Evolutionary conservation across 2,797 vertebrate genomes (phyloP).

Genomic region (Philypnodon macrostomus): DNA sequence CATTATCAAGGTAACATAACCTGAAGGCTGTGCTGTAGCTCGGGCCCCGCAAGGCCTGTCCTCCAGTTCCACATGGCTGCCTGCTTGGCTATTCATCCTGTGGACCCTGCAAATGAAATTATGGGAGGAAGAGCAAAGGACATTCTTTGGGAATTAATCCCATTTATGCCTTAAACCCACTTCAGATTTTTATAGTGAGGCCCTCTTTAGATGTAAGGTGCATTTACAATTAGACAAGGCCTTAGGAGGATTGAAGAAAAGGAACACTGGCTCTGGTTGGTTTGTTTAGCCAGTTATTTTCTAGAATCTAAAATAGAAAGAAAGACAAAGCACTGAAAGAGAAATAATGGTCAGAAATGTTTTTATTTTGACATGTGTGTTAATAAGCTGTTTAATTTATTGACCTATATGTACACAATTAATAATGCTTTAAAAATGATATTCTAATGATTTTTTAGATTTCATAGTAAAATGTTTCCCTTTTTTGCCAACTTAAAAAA

Average conservation of each 20-base stretch:
- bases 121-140: slow-evolving; percentile 80
- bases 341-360: slow-evolving; percentile 11
- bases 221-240: slow-evolving; percentile 75
- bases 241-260: slow-evolving; percentile 42
- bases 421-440: background rate
- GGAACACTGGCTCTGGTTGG: slow-evolving; percentile 40
- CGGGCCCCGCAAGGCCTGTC: slow-evolving; percentile 68
- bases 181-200: slow-evolving; percentile 74
- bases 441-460: too few species aligned
- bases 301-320: slow-evolving; percentile 27
- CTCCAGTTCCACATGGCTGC: slow-evolving; percentile 70
- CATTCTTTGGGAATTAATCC: slow-evolving; percentile 81
- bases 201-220: slow-evolving; percentile 66
- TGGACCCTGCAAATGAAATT: slow-evolving; percentile 81
- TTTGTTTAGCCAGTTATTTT: slow-evolving; percentile 49
- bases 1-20: slow-evolving; percentile 81
- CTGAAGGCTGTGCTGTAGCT: slow-evolving; percentile 70
- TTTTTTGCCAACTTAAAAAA: too few species aligned
- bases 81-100: slow-evolving; percentile 80
- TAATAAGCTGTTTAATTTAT: background rate
- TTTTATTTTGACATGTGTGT: background rate
- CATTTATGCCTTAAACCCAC: slow-evolving; percentile 78
- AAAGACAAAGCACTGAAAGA: slow-evolving; percentile 2
- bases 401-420: slow-evolving; percentile 5
- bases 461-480: too few species aligned